These are phyloP conservation scores for Elaphurus davidianus DNA, from an alignment of 2,113 vertebrate genomes.

Conservation along the genomic window DNA sequence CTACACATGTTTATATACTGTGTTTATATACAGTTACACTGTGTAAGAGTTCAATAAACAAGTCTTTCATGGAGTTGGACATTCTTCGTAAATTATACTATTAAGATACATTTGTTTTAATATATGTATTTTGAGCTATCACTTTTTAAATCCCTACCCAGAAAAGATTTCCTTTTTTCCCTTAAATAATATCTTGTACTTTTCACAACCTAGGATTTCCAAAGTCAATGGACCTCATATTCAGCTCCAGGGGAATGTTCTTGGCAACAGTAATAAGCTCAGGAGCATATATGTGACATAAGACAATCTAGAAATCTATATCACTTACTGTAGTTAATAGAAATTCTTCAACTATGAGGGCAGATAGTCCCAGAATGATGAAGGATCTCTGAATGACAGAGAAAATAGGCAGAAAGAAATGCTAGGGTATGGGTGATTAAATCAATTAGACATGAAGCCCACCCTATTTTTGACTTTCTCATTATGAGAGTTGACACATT, in stretches of 20 bases:
- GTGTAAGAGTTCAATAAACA: neutral
- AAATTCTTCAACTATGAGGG: neutral
- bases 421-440: neutral
- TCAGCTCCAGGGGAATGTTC: rapidly evolving
- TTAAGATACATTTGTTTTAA: neutral
- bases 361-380: neutral
- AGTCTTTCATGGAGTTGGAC: neutral
- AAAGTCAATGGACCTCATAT: neutral
- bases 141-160: neutral
- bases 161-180: neutral
- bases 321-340: neutral
- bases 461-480: neutral
- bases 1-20: rapidly evolving
- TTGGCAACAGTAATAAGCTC: neutral
- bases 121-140: neutral
- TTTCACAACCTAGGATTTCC: neutral
- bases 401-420: neutral
- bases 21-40: neutral
- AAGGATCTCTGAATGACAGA: neutral
- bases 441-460: neutral
- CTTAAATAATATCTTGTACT: neutral
- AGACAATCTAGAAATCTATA: neutral
- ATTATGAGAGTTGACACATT: neutral
- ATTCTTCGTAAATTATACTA: neutral
- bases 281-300: neutral